A percentile compares a stretch with the other conserved stretches of the same genome.
These are phyloP conservation scores for Beris morrisii DNA, from an alignment of 2,888 invertebrate species.

Conservation along the genomic window DNA sequence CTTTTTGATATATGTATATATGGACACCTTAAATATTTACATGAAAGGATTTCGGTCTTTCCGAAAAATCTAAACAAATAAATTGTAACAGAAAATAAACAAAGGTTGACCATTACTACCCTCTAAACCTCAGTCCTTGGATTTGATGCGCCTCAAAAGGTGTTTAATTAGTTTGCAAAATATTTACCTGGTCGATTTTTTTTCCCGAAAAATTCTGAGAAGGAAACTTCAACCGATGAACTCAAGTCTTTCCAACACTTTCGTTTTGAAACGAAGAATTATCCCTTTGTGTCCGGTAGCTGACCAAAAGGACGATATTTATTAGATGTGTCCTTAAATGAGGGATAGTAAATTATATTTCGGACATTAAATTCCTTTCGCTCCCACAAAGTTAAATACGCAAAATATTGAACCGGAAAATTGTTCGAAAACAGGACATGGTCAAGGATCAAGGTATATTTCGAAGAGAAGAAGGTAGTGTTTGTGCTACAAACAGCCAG, in stretches of 20 bases:
- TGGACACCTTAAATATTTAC: not conserved
- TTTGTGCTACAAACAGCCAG: constrained; percentile 20
- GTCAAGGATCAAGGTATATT: not conserved
- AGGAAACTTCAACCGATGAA: not conserved
- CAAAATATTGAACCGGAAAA: constrained; percentile 20
- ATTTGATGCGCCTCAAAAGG: constrained; percentile 32
- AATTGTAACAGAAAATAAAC: no score
- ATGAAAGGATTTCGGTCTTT: not conserved
- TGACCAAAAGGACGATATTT: constrained; percentile 25
- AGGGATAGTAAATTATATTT: constrained; percentile 25
- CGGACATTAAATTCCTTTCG: constrained; percentile 20
- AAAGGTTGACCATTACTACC: no score
- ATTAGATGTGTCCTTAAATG: constrained; percentile 17
- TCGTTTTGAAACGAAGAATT: constrained; percentile 1
- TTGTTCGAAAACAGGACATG: not conserved
- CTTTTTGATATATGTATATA: not conserved
- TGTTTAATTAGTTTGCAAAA: constrained; percentile 51
- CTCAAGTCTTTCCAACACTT: not conserved
- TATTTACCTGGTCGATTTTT: constrained; percentile 44
- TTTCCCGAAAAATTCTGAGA: not conserved
- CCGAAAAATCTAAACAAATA: no score
- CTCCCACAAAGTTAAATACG: constrained; percentile 25
- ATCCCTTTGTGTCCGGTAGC: constrained; percentile 28
- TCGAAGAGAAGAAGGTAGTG: not conserved
- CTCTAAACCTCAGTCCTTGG: constrained; percentile 13